phyloP scores from a whole-genome alignment of 2,888 invertebrate genomes.

The Nineta flava region DNA sequence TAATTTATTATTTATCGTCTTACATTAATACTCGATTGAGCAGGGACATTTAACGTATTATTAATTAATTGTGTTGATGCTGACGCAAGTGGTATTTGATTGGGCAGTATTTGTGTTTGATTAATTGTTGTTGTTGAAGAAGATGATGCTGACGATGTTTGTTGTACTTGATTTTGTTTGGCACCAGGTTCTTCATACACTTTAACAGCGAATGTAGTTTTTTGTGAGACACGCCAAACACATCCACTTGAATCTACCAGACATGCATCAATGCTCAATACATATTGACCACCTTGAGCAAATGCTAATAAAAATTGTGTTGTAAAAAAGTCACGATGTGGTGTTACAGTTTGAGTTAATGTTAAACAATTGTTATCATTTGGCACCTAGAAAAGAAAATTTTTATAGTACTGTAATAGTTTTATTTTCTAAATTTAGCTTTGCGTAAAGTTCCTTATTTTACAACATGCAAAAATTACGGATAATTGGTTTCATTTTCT shows the following conservation, averaged over 20 bases:
- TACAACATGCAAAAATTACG: too few relatives aligned
- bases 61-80: too few relatives aligned
- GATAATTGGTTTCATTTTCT: too few relatives aligned
- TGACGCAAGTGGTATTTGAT: too few relatives aligned
- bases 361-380: slow-evolving; percentile 19
- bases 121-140: background rate
- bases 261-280: slow-evolving; percentile 69
- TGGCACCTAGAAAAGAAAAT: background rate
- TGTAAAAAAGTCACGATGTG: slow-evolving; percentile 87
- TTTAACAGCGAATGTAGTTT: slow-evolving; percentile 58
- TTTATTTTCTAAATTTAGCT: background rate
- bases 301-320: slow-evolving; percentile 78
- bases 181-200: slow-evolving; percentile 44
- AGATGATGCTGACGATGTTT: background rate
- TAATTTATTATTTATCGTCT: too few relatives aligned
- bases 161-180: background rate
- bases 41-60: too few relatives aligned
- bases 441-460: too few relatives aligned
- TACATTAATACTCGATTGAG: too few relatives aligned
- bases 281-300: slow-evolving; percentile 47
- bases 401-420: background rate
- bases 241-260: slow-evolving; percentile 71
- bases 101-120: background rate
- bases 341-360: slow-evolving; percentile 67
- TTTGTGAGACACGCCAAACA: slow-evolving; percentile 82